These are phyloP conservation scores for Dascyllus trimaculatus DNA, from an alignment of 2,113 vertebrate species.

Conservation along the genomic window DNA sequence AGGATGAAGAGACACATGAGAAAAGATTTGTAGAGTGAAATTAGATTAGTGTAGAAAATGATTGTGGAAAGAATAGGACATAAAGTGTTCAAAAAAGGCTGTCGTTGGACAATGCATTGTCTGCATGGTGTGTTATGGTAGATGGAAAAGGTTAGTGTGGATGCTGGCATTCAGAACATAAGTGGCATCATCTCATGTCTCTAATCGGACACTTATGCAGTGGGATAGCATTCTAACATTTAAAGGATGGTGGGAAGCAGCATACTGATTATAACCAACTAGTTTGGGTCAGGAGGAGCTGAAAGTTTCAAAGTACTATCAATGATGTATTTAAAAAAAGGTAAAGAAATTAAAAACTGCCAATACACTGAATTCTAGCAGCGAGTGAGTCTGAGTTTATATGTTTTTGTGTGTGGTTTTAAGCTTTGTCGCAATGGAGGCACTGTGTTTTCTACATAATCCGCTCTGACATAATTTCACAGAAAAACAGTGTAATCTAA, in stretches of 20 bases:
- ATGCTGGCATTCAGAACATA: too few species aligned
- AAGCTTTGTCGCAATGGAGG: not conserved
- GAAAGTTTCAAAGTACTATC: not conserved
- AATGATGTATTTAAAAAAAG: not conserved
- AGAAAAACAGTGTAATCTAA: conserved; percentile 10
- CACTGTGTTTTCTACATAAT: not conserved
- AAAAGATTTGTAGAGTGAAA: not conserved
- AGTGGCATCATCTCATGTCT: too few species aligned
- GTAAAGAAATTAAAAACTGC: not conserved
- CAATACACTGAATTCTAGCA: not conserved
- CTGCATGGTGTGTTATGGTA: too few species aligned
- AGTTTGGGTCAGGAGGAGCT: not conserved
- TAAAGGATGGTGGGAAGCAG: too few species aligned
- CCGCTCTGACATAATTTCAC: conserved; percentile 1
- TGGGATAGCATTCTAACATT: too few species aligned
- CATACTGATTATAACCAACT: too few species aligned
- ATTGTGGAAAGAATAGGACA: not conserved
- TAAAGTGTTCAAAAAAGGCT: not conserved
- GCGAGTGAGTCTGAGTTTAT: not conserved
- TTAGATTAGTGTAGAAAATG: too few species aligned
- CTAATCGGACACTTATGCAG: too few species aligned
- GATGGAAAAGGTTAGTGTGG: too few species aligned
- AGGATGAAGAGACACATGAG: not conserved
- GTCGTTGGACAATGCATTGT: too few species aligned
- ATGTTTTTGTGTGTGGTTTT: conserved; percentile 1